Evolutionary conservation across 2,888 invertebrate genomes (phyloP), one percentile per base, ranked within the genome.

Genomic region (Acholoe squamosa): DNA sequence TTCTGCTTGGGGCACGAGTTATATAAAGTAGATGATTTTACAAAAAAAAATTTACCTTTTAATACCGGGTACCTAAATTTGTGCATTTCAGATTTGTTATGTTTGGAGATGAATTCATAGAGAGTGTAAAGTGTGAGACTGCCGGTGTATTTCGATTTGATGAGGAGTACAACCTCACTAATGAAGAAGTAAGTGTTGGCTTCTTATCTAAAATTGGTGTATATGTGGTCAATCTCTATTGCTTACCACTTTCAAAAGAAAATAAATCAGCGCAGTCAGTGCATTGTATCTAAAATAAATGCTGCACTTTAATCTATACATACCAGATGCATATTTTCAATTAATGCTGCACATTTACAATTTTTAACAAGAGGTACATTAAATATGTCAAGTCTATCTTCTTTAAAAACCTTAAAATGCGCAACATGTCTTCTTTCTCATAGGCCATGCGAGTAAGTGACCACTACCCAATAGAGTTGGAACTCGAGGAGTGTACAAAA

Each of bases 381-480:
- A n/a, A n/a, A n/a, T n/a, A n/a, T n/a, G n/a, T n/a, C n/a, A n/a
- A n/a, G n/a, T n/a, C n/a, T n/a, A n/a, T n/a, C n/a, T n/a, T n/a
- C n/a, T 43, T 43, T 3, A 43, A 43, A 7, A 43, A 43, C 43
- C 43, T 43, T 43, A 43, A 43, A 3, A 43, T 43, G 10, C 10
- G 43, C 43, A 43, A 43, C 43, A 43, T 43, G 43, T 19, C 61
- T 80, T 80, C 43, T 34, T 12, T 54, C 1, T 56, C 25, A 7
- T 25, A 86, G 86, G 86, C 86, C 14, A 14, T 86, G 54, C 1
- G 25, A 22, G 86, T 86, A 19, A 86, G 86, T 33, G 86, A 86
- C 33, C 86, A 86, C 31, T 86, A 86, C 28, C 86, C 86, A 28
- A 86, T 86, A 14, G 86, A 86, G 56, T 54, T 86, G 86, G 86